phyloP scores from a whole-genome alignment of 2,888 invertebrate species.

The Dermolepida albohirtum region DNA sequence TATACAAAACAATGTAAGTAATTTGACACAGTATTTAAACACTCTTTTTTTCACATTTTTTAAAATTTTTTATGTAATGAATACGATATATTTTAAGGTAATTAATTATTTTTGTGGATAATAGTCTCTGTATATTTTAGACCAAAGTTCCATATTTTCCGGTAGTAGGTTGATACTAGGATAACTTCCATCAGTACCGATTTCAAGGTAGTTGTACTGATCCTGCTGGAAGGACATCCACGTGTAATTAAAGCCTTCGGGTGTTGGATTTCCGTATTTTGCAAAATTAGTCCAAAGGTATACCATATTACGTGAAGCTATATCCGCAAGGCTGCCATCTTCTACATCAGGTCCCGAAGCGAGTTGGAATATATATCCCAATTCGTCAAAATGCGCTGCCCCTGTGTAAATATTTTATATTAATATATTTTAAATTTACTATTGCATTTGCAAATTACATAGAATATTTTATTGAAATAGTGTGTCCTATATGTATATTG shows the following conservation, averaged over 20 bases:
- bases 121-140: slow-evolving; percentile 32
- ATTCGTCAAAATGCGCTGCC: slow-evolving; percentile 29
- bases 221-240: slow-evolving; percentile 22
- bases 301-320: slow-evolving; percentile 18
- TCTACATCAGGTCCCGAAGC: not conserved
- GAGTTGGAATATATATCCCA: slow-evolving; percentile 22
- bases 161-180: slow-evolving; percentile 1
- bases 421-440: not conserved
- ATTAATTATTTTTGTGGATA: slow-evolving; percentile 1
- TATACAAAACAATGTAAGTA: too few species aligned
- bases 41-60: too few species aligned
- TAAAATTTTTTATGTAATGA: too few species aligned
- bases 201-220: slow-evolving; percentile 30
- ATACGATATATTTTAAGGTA: too few species aligned
- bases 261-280: slow-evolving; percentile 34
- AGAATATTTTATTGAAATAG: too few species aligned
- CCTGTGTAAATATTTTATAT: slow-evolving; percentile 7
- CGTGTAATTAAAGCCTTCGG: slow-evolving; percentile 6
- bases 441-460: not conserved
- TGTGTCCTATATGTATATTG: too few species aligned
- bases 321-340: slow-evolving; percentile 26
- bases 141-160: slow-evolving; percentile 21
- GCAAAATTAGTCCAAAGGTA: slow-evolving; percentile 42
- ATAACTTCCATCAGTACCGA: slow-evolving; percentile 10
- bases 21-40: too few species aligned